phyloP scores from a whole-genome alignment of 1,140 invertebrate species.

The Grapholita molesta region DNA sequence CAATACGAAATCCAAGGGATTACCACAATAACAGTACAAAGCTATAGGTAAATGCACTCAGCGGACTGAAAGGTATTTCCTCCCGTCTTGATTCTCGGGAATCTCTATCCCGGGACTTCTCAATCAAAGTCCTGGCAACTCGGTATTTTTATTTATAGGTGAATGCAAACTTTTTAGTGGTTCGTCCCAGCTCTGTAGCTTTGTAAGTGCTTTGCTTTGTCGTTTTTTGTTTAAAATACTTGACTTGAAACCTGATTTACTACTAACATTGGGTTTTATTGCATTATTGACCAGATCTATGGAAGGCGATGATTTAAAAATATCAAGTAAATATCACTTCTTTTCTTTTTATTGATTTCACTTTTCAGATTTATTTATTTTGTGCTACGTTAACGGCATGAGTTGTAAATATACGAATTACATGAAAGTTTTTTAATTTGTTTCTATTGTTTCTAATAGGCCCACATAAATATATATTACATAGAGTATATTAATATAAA shows the following conservation, averaged over 20 bases:
- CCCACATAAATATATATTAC: no score
- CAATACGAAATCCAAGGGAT: slow-evolving; percentile 34
- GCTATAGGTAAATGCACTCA: slow-evolving; percentile 30
- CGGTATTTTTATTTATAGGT: slow-evolving; percentile 19
- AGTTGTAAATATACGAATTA: no score
- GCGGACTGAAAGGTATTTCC: slow-evolving; percentile 24
- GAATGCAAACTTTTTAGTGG: slow-evolving; percentile 18
- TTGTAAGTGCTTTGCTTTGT: slow-evolving; percentile 5
- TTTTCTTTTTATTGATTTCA: neutral
- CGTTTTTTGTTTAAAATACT: neutral
- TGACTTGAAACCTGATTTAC: neutral
- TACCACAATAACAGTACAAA: slow-evolving; percentile 26
- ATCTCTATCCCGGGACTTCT: slow-evolving; percentile 35
- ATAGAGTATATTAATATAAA: no score
- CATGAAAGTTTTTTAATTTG: no score
- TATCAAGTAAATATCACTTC: neutral
- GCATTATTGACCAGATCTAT: neutral
- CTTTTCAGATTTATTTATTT: neutral
- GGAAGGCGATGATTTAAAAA: neutral
- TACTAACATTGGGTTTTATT: neutral
- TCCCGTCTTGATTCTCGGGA: slow-evolving; percentile 30
- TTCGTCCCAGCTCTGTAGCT: neutral
- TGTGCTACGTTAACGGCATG: neutral
- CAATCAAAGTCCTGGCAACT: slow-evolving; percentile 32
- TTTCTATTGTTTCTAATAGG: no score